phyloP scores from a whole-genome alignment of 2,113 vertebrate genomes.

The Peromyscus maniculatus region DNA sequence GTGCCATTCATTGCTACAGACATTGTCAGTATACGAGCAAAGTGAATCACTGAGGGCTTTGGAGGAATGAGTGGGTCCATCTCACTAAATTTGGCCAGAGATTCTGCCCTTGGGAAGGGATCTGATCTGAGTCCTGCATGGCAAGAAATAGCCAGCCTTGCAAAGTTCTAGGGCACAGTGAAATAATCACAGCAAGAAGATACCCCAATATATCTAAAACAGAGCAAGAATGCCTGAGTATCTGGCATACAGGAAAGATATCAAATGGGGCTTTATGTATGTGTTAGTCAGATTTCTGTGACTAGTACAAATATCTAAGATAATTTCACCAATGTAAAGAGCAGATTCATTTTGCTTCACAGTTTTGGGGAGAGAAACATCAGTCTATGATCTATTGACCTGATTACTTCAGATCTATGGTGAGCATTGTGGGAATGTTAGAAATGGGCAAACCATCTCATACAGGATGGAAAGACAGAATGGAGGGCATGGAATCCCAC shows the following conservation, averaged over 20 bases:
- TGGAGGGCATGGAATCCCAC: not conserved
- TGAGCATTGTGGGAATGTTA: not conserved
- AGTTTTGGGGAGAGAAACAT: not conserved
- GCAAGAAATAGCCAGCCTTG: not conserved
- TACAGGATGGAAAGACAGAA: not conserved
- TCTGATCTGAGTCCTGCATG: not conserved
- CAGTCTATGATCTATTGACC: not conserved
- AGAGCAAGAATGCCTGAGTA: not conserved
- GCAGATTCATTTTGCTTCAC: not conserved
- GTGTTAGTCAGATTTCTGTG: not conserved
- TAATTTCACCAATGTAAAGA: not conserved
- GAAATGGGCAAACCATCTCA: not conserved
- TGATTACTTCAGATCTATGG: not conserved
- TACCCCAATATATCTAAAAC: not conserved
- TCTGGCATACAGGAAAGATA: not conserved
- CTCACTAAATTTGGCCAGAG: no score
- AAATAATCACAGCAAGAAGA: not conserved
- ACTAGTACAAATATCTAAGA: not conserved
- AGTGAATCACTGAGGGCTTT: not conserved
- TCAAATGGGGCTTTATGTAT: not conserved
- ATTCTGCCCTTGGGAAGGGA: no score
- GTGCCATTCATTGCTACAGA: not conserved
- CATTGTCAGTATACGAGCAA: not conserved
- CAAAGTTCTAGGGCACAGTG: not conserved
- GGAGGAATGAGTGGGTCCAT: not conserved